phyloP scores from a whole-genome alignment of 2,797 vertebrate species.

The Typhlichthys eigenmanni region DNA sequence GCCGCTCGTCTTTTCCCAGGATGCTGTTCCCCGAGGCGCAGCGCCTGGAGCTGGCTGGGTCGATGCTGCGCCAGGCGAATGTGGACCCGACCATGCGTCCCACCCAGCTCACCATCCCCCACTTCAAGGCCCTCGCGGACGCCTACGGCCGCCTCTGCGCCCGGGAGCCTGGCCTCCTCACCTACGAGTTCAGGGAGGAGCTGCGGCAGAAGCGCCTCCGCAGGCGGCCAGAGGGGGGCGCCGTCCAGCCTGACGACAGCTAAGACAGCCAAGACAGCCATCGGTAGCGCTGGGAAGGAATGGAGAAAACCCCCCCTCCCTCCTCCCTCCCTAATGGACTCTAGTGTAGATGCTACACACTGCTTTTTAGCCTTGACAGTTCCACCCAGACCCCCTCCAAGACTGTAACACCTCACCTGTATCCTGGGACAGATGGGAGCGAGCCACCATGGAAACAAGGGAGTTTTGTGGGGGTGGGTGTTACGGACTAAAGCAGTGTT shows the following conservation, averaged over 20 bases:
- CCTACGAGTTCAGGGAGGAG: conserved; percentile 88
- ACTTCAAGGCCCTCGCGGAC: conserved; percentile 84
- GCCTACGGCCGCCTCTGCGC: conserved; percentile 84
- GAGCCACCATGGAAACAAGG: conserved; percentile 13
- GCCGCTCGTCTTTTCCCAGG: conserved; percentile 58
- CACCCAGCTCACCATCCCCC: conserved; percentile 81
- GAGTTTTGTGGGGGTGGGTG: conserved; percentile 4
- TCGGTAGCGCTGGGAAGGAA: conserved; percentile 5
- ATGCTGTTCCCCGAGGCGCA: conserved; percentile 87
- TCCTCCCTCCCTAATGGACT: conserved; percentile 40
- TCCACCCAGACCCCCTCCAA: conserved; percentile 55
- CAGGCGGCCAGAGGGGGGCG: conserved; percentile 4
- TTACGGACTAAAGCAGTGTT: not conserved
- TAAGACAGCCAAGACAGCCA: conserved; percentile 2
- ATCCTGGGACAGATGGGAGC: conserved; percentile 16
- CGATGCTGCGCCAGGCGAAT: conserved; percentile 82
- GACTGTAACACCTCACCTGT: conserved; percentile 32
- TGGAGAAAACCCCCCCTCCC: conserved; percentile 15
- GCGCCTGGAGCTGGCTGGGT: conserved; percentile 80
- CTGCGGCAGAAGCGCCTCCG: conserved; percentile 67
- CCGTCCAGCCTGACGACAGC: not conserved
- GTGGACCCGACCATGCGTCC: conserved; percentile 89
- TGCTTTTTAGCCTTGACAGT: conserved; percentile 68
- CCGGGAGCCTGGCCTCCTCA: conserved; percentile 73
- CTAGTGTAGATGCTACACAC: conserved; percentile 49